A percentile compares a stretch with the other conserved stretches of the same genome.
Evolutionary conservation across 2,888 invertebrate genomes (phyloP).

Genomic region (Coelopa pilipes): DNA sequence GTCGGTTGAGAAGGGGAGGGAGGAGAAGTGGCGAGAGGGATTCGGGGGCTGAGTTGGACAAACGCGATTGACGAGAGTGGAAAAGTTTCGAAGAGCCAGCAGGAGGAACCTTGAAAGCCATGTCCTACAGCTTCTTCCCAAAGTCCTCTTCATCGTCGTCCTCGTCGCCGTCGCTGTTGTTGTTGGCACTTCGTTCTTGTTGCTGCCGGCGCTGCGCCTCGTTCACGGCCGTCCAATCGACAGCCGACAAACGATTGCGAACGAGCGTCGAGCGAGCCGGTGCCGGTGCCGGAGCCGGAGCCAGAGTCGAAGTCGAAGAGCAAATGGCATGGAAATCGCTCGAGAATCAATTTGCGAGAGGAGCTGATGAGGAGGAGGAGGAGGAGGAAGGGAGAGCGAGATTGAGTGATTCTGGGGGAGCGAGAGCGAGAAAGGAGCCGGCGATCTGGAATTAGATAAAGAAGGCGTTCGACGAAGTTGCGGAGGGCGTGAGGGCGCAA

Average conservation of each 20-base stretch:
- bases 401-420: background rate
- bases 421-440: too few relatives aligned
- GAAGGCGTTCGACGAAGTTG: too few relatives aligned
- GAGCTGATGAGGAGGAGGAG: background rate
- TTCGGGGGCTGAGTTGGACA: background rate
- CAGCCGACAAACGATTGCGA: background rate
- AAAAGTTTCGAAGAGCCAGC: background rate
- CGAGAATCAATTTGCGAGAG: background rate
- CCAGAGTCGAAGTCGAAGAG: too few relatives aligned
- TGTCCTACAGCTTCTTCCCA: too few relatives aligned
- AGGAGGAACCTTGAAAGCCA: background rate
- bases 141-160: too few relatives aligned
- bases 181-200: background rate
- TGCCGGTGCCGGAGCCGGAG: too few relatives aligned
- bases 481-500: too few relatives aligned
- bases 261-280: background rate
- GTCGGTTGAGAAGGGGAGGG: background rate
- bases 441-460: too few relatives aligned
- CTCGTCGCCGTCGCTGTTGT: too few relatives aligned
- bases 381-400: background rate
- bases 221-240: conserved; percentile 5
- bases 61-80: background rate
- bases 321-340: background rate
- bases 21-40: background rate
- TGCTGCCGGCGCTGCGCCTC: background rate